Percentiles rank a stretch among this genome's conserved stretches.
These are phyloP conservation scores for Amblyopsis rosae DNA, from an alignment of 2,113 vertebrate genomes.

Conservation along the genomic window DNA sequence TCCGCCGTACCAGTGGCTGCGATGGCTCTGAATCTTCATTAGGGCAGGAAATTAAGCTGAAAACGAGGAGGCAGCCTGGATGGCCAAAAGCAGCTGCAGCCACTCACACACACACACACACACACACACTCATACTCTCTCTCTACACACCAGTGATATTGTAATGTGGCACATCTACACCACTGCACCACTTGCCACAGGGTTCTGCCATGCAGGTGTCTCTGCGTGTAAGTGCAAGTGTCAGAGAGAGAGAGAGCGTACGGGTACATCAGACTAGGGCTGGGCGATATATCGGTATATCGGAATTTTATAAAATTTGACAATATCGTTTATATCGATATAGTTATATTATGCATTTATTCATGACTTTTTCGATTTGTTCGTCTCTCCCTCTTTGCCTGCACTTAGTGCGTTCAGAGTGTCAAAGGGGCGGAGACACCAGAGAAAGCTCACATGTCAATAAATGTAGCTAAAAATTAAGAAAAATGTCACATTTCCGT, in stretches of 20 bases:
- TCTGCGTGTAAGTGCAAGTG: conserved; percentile 19
- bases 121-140: conserved; percentile 36
- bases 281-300: no score
- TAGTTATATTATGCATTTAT: no score
- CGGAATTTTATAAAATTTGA: no score
- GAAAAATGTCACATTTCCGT: no score
- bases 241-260: conserved; percentile 11
- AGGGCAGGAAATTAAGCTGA: conserved; percentile 80
- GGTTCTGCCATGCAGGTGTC: conserved; percentile 48
- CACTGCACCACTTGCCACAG: conserved; percentile 24
- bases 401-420: no score
- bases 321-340: no score
- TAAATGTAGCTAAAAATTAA: no score
- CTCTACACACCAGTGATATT: conserved; percentile 4
- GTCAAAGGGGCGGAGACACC: no score
- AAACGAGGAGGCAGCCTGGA: conserved; percentile 78
- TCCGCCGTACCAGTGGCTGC: conserved; percentile 53
- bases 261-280: no score
- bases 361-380: no score
- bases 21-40: conserved; percentile 82
- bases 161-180: not conserved
- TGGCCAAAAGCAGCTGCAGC: conserved; percentile 77
- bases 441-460: no score
- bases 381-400: no score
- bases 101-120: conserved; percentile 61